phyloP scores from a whole-genome alignment of 2,113 vertebrate genomes.

The Osmerus eperlanus region DNA sequence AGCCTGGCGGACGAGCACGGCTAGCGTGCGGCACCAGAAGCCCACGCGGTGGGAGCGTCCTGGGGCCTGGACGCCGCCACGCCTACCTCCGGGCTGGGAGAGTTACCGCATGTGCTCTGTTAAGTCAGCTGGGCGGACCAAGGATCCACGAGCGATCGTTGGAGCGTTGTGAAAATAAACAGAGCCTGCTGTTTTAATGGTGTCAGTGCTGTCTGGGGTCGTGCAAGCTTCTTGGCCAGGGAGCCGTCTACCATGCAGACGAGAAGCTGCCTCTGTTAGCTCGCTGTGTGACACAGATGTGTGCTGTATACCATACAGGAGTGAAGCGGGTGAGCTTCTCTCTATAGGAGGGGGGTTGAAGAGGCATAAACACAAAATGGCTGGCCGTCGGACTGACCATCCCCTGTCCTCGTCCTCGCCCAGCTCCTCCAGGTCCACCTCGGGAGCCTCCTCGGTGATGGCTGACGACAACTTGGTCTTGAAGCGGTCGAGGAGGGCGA shows the following conservation, averaged over 20 bases:
- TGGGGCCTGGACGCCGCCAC: background rate
- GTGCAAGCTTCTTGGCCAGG: slow-evolving; percentile 10
- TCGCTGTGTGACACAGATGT: background rate
- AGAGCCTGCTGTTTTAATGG: slow-evolving; percentile 31
- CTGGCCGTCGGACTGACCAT: slow-evolving; percentile 77
- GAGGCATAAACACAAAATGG: no score
- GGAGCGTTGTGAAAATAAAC: slow-evolving; percentile 42
- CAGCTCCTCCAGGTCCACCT: slow-evolving; percentile 75
- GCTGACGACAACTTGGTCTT: slow-evolving; percentile 91
- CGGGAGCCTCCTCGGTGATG: slow-evolving; percentile 83
- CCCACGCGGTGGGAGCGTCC: no score
- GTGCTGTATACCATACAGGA: background rate
- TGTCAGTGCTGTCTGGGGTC: slow-evolving; percentile 31
- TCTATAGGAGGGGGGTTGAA: background rate
- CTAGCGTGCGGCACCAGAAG: no score
- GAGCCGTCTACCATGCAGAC: background rate
- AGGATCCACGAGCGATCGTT: slow-evolving; percentile 25
- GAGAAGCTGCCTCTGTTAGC: background rate
- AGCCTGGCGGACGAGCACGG: no score
- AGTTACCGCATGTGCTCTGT: slow-evolving; percentile 32
- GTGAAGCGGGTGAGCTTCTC: background rate
- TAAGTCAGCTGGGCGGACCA: slow-evolving; percentile 32
- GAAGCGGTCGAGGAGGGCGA: slow-evolving; percentile 85
- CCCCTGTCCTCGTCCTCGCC: slow-evolving; percentile 89
- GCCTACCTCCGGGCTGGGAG: slow-evolving; percentile 11